A percentile compares a stretch with the other conserved stretches of the same genome.
Conservation (phyloP, 2,888 invertebrate genomes). For the Urechis unicinctus region DNA sequence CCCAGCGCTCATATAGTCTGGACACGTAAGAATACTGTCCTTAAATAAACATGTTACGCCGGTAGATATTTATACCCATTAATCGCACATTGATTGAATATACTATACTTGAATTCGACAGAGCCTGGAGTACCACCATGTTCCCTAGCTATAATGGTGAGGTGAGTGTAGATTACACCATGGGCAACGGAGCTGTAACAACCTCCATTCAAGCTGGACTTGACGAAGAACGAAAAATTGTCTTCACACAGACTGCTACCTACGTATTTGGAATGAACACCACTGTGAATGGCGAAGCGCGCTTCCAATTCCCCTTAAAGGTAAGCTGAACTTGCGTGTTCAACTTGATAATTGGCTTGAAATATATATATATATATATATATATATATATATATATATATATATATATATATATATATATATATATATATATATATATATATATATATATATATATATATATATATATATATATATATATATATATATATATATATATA, state of each 20-base stretch:
- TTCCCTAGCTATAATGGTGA: slow-evolving; percentile 15
- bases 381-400: too few relatives aligned
- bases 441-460: too few relatives aligned
- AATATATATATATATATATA: too few relatives aligned
- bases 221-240: slow-evolving; percentile 6
- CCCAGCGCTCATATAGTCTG: slow-evolving; percentile 8
- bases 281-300: slow-evolving; percentile 6
- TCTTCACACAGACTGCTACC: slow-evolving; percentile 6
- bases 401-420: too few relatives aligned
- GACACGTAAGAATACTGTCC: too few relatives aligned
- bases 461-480: too few relatives aligned
- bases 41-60: too few relatives aligned
- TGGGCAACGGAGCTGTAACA: neutral
- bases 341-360: neutral
- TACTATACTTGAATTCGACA: slow-evolving; percentile 6
- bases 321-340: slow-evolving; percentile 6
- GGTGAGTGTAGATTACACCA: slow-evolving; percentile 5
- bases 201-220: slow-evolving; percentile 12
- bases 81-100: too few relatives aligned
- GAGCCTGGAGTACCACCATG: slow-evolving; percentile 8
- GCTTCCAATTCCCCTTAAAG: slow-evolving; percentile 13
- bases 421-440: too few relatives aligned
- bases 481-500: too few relatives aligned
- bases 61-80: too few relatives aligned
- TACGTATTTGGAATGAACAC: slow-evolving; percentile 4